Evolutionary conservation across 2,113 vertebrate species (phyloP), one percentile per base, ranked within the genome.

Genomic region (Gallinago undulata): DNA sequence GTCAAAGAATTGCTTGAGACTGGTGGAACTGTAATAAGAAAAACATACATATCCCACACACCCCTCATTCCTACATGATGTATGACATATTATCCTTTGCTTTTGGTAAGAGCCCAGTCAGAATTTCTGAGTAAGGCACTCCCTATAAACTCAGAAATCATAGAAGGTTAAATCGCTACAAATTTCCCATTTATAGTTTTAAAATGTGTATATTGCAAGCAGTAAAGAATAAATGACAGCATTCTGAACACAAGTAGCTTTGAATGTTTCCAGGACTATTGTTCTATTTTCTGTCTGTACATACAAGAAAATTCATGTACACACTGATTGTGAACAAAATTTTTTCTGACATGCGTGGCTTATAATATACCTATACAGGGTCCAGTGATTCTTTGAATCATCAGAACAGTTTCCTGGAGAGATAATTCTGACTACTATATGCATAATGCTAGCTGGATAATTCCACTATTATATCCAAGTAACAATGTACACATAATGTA

Each of bases 261-360:
- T 64, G 22, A 75, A 68, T 33, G 30, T 6, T 72, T 86, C 30
- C n/a, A 76, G 30, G 11, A 33, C 13, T 47, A n/a, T 30, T 64
- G 8, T 8, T 75, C 17, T 82, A 19, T 56, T 11, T 85, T 70
- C 47, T 79, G 28, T 33, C 13, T 7, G 2, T 64, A 24, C 4
- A 9, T 33, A 37, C 9, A 57, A 39, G n/a, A 77, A 73, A 62
- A 35, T 48, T 19, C 22, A 6, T 6, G 6, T 19, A 48, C 12
- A 19, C 8, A 11, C 3, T 11, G 13, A 57, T 39, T 56, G 2
- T 31, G 10, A 33, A 17, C 7, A 79, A 50, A 73, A 30, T 19
- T 11, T 22, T 63, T 63, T 47, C 41, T 68, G n/a, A 57, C 0
- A 0, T 37, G 5, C 27, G 28, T 5, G 10, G 2, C 6, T 60